These are phyloP conservation scores for Drosophila carrolli DNA, from an alignment of 1,140 invertebrate species.

Conservation along the genomic window DNA sequence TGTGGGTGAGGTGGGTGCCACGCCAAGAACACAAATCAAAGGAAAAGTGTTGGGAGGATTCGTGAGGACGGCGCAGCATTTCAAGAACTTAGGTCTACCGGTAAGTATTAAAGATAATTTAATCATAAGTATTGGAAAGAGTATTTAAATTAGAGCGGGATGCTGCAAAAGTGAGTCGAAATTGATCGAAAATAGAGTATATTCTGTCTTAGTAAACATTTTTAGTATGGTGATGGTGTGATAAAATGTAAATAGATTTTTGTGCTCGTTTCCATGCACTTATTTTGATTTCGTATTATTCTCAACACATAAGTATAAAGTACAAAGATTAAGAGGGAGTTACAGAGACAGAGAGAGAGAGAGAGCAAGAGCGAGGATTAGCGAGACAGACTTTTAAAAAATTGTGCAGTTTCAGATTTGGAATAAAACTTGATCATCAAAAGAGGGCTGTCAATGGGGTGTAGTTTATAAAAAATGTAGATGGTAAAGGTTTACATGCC, in stretches of 20 bases:
- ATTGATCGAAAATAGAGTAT: constrained; percentile 51
- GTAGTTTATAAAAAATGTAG: constrained; percentile 9
- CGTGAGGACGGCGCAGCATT: constrained; percentile 57
- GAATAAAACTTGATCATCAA: constrained; percentile 33
- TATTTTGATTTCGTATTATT: constrained; percentile 42
- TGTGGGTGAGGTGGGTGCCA: constrained; percentile 59
- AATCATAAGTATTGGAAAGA: constrained; percentile 48
- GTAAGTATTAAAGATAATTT: constrained; percentile 55
- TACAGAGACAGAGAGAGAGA: constrained; percentile 61
- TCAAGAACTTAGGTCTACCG: constrained; percentile 63
- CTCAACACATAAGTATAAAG: constrained; percentile 61
- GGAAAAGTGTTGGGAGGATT: constrained; percentile 35
- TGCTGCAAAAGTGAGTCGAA: constrained; percentile 70
- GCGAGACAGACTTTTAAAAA: constrained; percentile 55
- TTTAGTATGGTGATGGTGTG: constrained; percentile 50
- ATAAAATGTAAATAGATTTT: constrained; percentile 48
- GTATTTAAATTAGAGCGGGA: constrained; percentile 62
- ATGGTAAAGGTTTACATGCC: constrained; percentile 28
- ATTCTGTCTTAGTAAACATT: constrained; percentile 25
- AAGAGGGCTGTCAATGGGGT: constrained; percentile 17
- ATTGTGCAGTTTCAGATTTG: constrained; percentile 54
- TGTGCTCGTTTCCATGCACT: constrained; percentile 76
- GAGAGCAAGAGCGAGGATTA: constrained; percentile 46
- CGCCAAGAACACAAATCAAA: constrained; percentile 62
- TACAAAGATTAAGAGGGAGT: constrained; percentile 59